These are phyloP conservation scores for Chlorops oryzae DNA, from an alignment of 1,140 invertebrate species.

Conservation along the genomic window DNA sequence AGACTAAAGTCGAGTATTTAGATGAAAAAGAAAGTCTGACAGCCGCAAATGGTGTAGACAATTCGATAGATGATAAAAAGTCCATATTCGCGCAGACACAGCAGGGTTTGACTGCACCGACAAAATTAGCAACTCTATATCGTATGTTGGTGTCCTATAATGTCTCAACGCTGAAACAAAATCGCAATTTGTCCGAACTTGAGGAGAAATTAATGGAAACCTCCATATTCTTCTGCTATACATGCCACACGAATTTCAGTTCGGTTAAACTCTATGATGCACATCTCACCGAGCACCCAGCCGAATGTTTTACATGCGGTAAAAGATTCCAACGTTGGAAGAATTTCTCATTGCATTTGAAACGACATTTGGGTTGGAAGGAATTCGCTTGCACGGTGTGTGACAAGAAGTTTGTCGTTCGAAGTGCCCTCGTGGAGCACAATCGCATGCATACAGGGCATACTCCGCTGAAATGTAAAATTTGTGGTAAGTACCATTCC, in stretches of 20 bases:
- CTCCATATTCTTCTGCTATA: slow-evolving; percentile 49
- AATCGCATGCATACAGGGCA: slow-evolving; percentile 75
- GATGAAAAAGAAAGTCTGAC: too few relatives aligned
- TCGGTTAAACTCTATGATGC: slow-evolving; percentile 55
- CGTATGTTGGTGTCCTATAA: slow-evolving; percentile 42
- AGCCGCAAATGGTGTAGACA: too few relatives aligned
- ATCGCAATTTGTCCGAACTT: slow-evolving; percentile 34
- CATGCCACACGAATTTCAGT: slow-evolving; percentile 52
- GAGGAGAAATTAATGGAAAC: slow-evolving; percentile 43
- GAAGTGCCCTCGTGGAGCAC: slow-evolving; percentile 71
- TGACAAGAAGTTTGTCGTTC: slow-evolving; percentile 72
- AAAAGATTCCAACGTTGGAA: slow-evolving; percentile 68
- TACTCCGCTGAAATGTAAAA: slow-evolving; percentile 71
- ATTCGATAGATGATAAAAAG: too few relatives aligned
- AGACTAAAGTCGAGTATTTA: too few relatives aligned
- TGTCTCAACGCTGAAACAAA: slow-evolving; percentile 40
- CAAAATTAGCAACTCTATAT: slow-evolving; percentile 37
- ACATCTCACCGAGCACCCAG: slow-evolving; percentile 69
- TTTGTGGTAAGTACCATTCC: slow-evolving; percentile 58
- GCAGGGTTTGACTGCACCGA: slow-evolving; percentile 22
- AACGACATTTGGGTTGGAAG: slow-evolving; percentile 67
- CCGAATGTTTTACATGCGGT: slow-evolving; percentile 71
- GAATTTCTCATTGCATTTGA: slow-evolving; percentile 69
- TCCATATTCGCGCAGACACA: too few relatives aligned
- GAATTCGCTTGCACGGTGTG: slow-evolving; percentile 65